A percentile compares a stretch with the other conserved stretches of the same genome.
phyloP scores from a whole-genome alignment of 2,113 vertebrate species.

The Phainopepla nitens region DNA sequence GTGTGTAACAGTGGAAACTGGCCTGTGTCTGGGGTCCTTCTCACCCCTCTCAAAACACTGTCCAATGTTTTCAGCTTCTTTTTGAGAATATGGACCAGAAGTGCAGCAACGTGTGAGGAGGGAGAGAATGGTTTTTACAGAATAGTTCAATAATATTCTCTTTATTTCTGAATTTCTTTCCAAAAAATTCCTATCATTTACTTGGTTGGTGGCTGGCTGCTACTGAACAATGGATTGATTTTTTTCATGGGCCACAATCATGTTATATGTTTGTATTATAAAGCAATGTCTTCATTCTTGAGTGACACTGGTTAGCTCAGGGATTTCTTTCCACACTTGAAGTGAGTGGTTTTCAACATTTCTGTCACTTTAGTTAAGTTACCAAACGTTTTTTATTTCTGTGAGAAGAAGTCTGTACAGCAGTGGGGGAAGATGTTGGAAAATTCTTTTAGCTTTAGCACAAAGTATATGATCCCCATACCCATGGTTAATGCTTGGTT shows the following conservation, averaged over 20 bases:
- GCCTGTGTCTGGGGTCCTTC: neutral
- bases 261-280: neutral
- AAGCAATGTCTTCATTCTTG: neutral
- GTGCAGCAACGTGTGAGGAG: rapidly evolving
- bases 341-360: neutral
- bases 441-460: neutral
- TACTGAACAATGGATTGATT: neutral
- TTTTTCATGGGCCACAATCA: neutral
- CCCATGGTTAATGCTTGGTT: neutral
- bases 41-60: neutral
- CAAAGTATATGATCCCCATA: neutral
- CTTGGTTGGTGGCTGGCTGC: neutral
- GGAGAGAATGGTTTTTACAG: neutral
- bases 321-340: neutral
- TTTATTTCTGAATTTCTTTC: neutral
- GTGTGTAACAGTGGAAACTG: neutral
- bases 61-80: neutral
- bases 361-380: neutral
- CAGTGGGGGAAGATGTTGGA: neutral
- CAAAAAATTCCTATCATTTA: neutral
- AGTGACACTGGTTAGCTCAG: neutral
- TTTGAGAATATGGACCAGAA: neutral
- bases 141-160: neutral
- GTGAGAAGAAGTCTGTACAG: neutral
- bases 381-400: neutral